These are phyloP conservation scores for Drosophila albomicans DNA, from an alignment of 1,140 invertebrate species.

Conservation along the genomic window DNA sequence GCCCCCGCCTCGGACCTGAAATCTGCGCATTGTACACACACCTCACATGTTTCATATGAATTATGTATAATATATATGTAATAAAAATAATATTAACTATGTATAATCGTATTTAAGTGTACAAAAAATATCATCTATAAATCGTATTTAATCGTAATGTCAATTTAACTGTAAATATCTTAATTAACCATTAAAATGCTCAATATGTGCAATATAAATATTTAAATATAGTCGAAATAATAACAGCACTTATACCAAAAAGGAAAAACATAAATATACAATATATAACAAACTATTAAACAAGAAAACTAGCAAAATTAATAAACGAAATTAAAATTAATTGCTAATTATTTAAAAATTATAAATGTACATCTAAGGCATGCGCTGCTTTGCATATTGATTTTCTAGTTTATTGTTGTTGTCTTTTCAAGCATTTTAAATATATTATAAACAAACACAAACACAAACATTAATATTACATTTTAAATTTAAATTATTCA, in stretches of 20 bases:
- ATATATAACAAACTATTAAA: no score
- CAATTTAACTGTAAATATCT: slow-evolving; percentile 74
- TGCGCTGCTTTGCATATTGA: slow-evolving; percentile 52
- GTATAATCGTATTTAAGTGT: slow-evolving; percentile 28
- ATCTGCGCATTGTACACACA: slow-evolving; percentile 64
- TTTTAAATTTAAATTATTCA: slow-evolving; percentile 45
- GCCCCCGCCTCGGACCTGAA: slow-evolving; percentile 27
- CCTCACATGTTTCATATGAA: slow-evolving; percentile 75
- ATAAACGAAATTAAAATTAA: slow-evolving; percentile 38
- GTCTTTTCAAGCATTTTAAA: slow-evolving; percentile 58
- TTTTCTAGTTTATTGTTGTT: slow-evolving; percentile 76
- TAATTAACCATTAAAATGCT: slow-evolving; percentile 32
- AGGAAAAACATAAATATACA: slow-evolving; percentile 11
- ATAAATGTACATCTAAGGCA: slow-evolving; percentile 37
- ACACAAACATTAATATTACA: slow-evolving; percentile 16
- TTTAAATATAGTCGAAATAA: slow-evolving; percentile 37
- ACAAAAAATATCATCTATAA: slow-evolving; percentile 25
- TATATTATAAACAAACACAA: slow-evolving; percentile 35
- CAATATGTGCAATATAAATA: slow-evolving; percentile 58
- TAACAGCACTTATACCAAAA: slow-evolving; percentile 33
- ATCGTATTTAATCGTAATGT: slow-evolving; percentile 46
- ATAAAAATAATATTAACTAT: slow-evolving; percentile 26
- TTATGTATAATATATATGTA: slow-evolving; percentile 46
- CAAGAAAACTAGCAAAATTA: slow-evolving; percentile 61
- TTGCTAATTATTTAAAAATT: slow-evolving; percentile 14